These are phyloP conservation scores for Noctua pronuba DNA, from an alignment of 2,888 invertebrate genomes.

Conservation along the genomic window DNA sequence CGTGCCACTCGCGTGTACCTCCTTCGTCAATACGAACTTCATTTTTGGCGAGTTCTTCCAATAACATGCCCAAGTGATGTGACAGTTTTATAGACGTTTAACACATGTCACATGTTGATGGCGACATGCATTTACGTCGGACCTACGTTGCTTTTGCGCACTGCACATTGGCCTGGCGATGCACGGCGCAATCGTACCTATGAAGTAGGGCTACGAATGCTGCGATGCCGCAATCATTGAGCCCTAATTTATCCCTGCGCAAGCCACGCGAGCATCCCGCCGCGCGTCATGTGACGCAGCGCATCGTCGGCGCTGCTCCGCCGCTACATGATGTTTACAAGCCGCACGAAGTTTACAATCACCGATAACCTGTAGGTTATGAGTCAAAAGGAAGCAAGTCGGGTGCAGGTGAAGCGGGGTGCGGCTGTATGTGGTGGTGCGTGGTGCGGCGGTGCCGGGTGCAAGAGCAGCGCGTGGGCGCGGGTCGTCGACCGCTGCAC, in stretches of 20 bases:
- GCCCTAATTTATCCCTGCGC: conserved; percentile 71
- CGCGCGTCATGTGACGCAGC: conserved; percentile 67
- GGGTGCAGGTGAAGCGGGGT: conserved; percentile 50
- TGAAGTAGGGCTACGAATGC: conserved; percentile 79
- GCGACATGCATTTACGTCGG: conserved; percentile 76
- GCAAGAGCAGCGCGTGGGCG: conserved; percentile 84
- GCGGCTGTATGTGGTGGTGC: conserved; percentile 47
- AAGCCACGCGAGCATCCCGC: conserved; percentile 65
- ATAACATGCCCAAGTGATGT: conserved; percentile 60
- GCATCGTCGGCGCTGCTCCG: conserved; percentile 46
- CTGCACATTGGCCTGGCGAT: conserved; percentile 80
- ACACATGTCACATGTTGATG: conserved; percentile 74
- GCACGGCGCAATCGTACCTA: conserved; percentile 72
- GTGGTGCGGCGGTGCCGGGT: conserved; percentile 79
- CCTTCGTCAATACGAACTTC: conserved; percentile 53
- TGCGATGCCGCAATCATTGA: conserved; percentile 77
- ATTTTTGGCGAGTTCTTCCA: conserved; percentile 66
- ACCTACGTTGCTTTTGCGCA: conserved; percentile 82
- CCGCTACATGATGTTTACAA: conserved; percentile 66
- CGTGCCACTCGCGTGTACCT: conserved; percentile 25
- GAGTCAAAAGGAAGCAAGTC: conserved; percentile 55
- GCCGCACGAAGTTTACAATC: conserved; percentile 60
- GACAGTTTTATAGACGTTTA: conserved; percentile 69
- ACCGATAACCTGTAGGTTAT: conserved; percentile 53
- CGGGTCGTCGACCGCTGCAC: conserved; percentile 88